phyloP scores from a whole-genome alignment of 2,797 vertebrate genomes.

The Squalus acanthias region DNA sequence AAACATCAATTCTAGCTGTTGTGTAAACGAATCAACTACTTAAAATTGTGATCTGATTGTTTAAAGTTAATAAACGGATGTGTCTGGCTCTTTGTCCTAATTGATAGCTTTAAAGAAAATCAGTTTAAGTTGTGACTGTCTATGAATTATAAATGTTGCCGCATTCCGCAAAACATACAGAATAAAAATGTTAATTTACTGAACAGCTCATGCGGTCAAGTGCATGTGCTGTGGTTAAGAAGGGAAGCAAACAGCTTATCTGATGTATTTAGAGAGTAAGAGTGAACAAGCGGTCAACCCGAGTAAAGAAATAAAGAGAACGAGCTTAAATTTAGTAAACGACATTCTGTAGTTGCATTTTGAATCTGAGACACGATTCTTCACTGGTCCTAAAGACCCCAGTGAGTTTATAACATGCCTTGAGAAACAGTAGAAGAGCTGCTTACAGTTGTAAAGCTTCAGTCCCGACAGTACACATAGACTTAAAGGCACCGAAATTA shows the following conservation, averaged over 20 bases:
- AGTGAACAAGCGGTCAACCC: conserved; percentile 8
- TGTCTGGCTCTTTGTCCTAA: neutral
- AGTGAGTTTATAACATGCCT: neutral
- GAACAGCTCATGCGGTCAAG: neutral
- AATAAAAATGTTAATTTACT: neutral
- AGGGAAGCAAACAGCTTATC: neutral
- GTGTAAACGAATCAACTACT: neutral
- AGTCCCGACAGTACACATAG: neutral
- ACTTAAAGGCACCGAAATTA: neutral
- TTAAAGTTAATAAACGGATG: neutral
- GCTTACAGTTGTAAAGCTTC: neutral
- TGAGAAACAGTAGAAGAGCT: neutral
- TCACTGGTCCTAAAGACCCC: neutral
- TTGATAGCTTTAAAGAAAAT: neutral
- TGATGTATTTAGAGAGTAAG: neutral
- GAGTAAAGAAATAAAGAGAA: neutral
- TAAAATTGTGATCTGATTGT: neutral
- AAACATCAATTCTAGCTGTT: neutral
- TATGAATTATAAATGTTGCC: neutral
- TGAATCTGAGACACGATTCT: neutral
- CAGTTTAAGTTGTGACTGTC: neutral
- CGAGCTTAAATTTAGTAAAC: neutral
- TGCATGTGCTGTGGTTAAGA: neutral
- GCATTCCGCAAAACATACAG: neutral
- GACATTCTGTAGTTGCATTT: neutral